Base-by-base conservation (phyloP, 2,797 vertebrate genomes). In the Molossus molossus region DNA sequence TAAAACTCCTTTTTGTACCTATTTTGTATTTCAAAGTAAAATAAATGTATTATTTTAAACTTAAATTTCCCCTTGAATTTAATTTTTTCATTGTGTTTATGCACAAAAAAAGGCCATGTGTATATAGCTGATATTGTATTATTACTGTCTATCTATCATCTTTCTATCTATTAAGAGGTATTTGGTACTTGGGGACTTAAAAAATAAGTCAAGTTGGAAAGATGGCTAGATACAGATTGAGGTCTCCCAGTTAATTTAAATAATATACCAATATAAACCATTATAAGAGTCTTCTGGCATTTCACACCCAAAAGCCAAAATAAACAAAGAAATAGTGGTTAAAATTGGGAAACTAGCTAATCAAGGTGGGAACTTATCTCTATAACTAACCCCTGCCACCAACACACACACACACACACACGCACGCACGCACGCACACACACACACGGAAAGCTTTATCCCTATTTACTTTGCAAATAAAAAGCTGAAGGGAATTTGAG, bases 21-120 rank as follows among this genome's bases (percentile, higher is more conserved):
- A 48, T 10, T 73, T 77, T 92, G 7, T 9, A 84, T 80, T 80
- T 94, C 1, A 55, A 82, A 25, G 23, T 55, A 82, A 72, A 87
- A 29, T 0, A 60, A 37, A 76, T 50, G 45, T n/a, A 20, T 50
- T 81, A 58, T 37, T 48, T 80, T 69, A 70, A n/a, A 12, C 8
- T 65, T 62, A 62, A 80, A 18, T 75, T 64, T 4, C 62, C n/a
- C 37, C 50, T 73, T 95, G 40, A 40, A 64, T 94, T 91, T 91
- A 17, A 75, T 87, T 40, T 45, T 45, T 45, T 45, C 9, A 80
- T 11, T 27, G 25, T 1, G 3, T 29, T 40, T 79, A 20, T n/a
- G 45, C 18, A 58, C 25, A 90, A 20, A 27, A 53, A 37, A 72
- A 45, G 23, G 11, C 3, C 2, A 86, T 77, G 5, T 27, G 9